Evolutionary conservation across 1,140 invertebrate species (phyloP).

Genomic region (Pollicipes pollicipes): DNA sequence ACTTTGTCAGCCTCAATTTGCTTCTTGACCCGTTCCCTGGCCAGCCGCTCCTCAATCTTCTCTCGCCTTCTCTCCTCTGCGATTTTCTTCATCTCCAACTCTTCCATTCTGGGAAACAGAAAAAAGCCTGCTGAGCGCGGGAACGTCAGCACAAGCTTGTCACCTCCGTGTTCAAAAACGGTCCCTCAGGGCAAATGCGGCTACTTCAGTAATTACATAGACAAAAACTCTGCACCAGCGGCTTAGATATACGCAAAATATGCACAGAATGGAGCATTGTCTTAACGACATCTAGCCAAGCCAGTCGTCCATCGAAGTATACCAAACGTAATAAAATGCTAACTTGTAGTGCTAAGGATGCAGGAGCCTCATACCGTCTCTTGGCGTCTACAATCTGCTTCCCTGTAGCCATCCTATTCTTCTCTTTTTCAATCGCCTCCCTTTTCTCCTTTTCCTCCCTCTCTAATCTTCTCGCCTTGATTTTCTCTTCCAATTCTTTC

Average conservation of each 20-base stretch:
- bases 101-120: constrained; percentile 48
- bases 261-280: no score
- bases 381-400: constrained; percentile 72
- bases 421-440: constrained; percentile 66
- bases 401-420: constrained; percentile 60
- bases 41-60: constrained; percentile 66
- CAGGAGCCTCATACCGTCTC: constrained; percentile 43
- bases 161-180: no score
- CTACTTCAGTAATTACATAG: no score
- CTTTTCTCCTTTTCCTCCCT: constrained; percentile 68
- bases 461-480: constrained; percentile 67
- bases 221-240: no score
- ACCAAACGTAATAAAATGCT: no score
- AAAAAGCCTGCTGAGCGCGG: no score
- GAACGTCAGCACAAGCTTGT: no score
- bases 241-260: no score
- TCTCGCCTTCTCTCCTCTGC: constrained; percentile 64
- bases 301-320: no score
- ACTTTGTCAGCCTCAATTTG: constrained; percentile 77
- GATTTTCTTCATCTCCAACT: constrained; percentile 75
- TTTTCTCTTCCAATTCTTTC: constrained; percentile 59
- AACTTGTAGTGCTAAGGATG: no score
- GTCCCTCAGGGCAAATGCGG: no score
- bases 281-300: no score
- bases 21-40: constrained; percentile 51